Evolutionary conservation across 2,797 vertebrate genomes (phyloP), one percentile per base, ranked within the genome.

Genomic region (Sylvilagus floridanus): DNA sequence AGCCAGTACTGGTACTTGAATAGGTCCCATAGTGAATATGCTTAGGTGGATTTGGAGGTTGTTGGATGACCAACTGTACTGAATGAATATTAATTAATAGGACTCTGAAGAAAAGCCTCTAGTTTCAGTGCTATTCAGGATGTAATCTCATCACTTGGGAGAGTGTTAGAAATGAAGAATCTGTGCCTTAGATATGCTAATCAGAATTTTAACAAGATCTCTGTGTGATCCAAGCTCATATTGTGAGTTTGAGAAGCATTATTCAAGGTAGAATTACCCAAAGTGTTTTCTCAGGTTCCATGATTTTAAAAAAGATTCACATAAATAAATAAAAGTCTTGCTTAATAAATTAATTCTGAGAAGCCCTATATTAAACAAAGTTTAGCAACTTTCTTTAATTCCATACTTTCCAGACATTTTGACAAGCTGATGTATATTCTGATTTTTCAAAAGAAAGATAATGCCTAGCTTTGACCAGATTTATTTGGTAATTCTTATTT

Each of bases 181-280:
- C 47, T 75, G 2, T 13, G 79, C 22, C 24, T 37, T 37, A 54
- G 32, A 30, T 54, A 37, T 87, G 11, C 72, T 92, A 71, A 78
- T 75, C 52, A 82, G 21, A 91, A 77, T 83, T 92, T 94, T 95
- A 94, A 35, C 28, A 82, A 57, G 82, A 87, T 92, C 11, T 1
- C 10, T 66, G 1, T 82, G 57, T 90, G 12, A 65, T 77, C 88
- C 50, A 78, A 52, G 35, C 78, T n/a, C 37, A 88, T 24, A 14
- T 91, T 90, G 5, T 57, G 32, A 85, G 30, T 90, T 85, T 84
- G 77, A 94, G 85, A 90, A 90, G 4, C 10, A 12, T 65, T 92
- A n/a, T 32, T 96, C 5, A 66, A n/a, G 30, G 14, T 95, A 57
- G 19, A 6, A 32, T 82, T 88, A 83, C 47, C 21, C 24, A 42